Evolutionary conservation across 2,888 invertebrate species (phyloP).

Genomic region (Argyresthia goedartella): DNA sequence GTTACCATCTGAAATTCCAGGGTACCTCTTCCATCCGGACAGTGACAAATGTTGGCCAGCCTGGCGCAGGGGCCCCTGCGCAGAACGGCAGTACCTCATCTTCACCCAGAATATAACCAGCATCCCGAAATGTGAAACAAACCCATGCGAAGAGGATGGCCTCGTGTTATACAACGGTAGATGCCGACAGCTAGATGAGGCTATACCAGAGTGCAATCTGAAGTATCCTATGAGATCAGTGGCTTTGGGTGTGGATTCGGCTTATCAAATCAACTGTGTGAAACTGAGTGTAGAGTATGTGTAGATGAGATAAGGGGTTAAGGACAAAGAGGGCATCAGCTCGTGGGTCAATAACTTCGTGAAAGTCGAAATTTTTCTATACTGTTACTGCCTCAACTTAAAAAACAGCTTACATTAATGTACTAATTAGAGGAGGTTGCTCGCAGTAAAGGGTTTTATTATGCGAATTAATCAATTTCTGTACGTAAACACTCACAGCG

Average conservation of each 20-base stretch:
- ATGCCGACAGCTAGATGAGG: conserved; percentile 47
- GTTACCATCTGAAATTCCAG: conserved; percentile 31
- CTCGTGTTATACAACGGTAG: conserved; percentile 48
- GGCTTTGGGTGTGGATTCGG: conserved; percentile 73
- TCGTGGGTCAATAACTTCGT: not conserved
- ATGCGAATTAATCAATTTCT: no score
- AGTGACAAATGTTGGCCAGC: conserved; percentile 74
- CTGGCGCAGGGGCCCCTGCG: conserved; percentile 76
- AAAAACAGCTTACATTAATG: no score
- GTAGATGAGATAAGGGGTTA: not conserved
- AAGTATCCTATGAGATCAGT: conserved; percentile 10
- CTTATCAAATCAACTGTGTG: conserved; percentile 71
- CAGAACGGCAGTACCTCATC: conserved; percentile 61
- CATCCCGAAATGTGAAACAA: conserved; percentile 71
- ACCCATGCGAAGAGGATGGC: conserved; percentile 72
- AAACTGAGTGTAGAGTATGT: conserved; percentile 14
- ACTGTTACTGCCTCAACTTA: no score
- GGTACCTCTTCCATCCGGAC: conserved; percentile 71
- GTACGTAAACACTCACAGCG: no score
- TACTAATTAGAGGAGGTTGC: no score
- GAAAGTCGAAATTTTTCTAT: not conserved
- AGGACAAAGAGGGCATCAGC: not conserved
- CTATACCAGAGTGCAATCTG: no score
- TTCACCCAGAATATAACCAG: conserved; percentile 54
- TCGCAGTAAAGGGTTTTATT: no score